Base-by-base conservation (phyloP, 2,888 invertebrate genomes). In the Phalera bucephala region DNA sequence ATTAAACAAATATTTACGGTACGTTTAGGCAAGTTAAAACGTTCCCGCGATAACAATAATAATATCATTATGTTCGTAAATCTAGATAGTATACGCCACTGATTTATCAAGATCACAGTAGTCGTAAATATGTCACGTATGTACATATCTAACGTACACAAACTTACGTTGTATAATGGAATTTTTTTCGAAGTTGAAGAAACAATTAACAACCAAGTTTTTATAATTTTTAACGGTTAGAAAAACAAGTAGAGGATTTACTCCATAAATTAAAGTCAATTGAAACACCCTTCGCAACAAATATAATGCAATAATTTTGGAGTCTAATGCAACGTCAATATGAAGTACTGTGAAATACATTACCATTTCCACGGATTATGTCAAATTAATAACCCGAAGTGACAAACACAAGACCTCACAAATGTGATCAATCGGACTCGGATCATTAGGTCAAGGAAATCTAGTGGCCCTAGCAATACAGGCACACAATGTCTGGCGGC, bases 401-500 rank as follows among this genome's bases (percentile, higher is more conserved):
- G 53, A 44, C 50, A 48, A 57, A 54, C 54, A 68, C 57, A 56
- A n/a, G 56, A 65, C 57, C 63, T 61, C 48, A 62, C 66, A 68
- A 72, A 72, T 64, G 65, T 53, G 67, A 78, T n/a, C 74, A 80
- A 74, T 79, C 66, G 61, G 64, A 72, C 71, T 62, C 45, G 41
- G 50, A 69, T 54, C 70, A 65, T 65, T 70, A 53, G 79, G 82
- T 82, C 85, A 86, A 85, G 85, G 85, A 68, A 66, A 72, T 72
- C 80, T 37, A 57, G 75, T 80, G 61, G 8, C 61, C 64, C 78
- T 73, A 72, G 69, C 68, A 64, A 64, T 36, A 46, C 50, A 52
- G 39, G 54, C 59, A 54, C 53, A 62, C 57, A 61, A 9, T 29
- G 19, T 11, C 29, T 11, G 29, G 9, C 28, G 14, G 28, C 51